phyloP scores from a whole-genome alignment of 2,113 vertebrate genomes.

The Sylvilagus bachmani region DNA sequence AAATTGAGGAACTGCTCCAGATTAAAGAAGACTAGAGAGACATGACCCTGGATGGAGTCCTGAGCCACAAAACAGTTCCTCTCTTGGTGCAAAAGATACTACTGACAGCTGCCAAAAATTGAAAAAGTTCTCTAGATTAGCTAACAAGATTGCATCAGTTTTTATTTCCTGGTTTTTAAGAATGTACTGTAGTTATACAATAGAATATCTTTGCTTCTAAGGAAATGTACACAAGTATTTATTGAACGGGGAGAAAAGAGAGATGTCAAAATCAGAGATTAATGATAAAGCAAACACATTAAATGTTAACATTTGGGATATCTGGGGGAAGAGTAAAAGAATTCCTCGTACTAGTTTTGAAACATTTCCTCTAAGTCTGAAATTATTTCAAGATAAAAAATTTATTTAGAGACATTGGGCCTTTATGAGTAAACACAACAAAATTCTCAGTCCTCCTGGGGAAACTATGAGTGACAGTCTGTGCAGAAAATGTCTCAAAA shows the following conservation, averaged over 20 bases:
- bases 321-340: neutral
- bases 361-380: neutral
- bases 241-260: neutral
- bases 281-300: neutral
- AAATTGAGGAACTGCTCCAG: neutral
- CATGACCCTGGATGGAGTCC: neutral
- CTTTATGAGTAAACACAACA: neutral
- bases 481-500: neutral
- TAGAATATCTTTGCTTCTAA: neutral
- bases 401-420: neutral
- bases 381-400: constrained; percentile 19
- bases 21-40: neutral
- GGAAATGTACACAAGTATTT: neutral
- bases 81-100: neutral
- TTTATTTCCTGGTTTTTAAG: constrained; percentile 1
- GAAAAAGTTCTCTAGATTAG: neutral
- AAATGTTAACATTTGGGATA: constrained; percentile 1
- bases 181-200: neutral
- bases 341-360: neutral
- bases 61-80: neutral
- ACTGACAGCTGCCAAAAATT: neutral
- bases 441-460: neutral
- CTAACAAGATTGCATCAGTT: neutral
- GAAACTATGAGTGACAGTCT: neutral
- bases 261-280: neutral